Evolutionary conservation across 2,797 vertebrate species (phyloP), one percentile per base, ranked within the genome.

Genomic region (Lycodopsis pacificus): DNA sequence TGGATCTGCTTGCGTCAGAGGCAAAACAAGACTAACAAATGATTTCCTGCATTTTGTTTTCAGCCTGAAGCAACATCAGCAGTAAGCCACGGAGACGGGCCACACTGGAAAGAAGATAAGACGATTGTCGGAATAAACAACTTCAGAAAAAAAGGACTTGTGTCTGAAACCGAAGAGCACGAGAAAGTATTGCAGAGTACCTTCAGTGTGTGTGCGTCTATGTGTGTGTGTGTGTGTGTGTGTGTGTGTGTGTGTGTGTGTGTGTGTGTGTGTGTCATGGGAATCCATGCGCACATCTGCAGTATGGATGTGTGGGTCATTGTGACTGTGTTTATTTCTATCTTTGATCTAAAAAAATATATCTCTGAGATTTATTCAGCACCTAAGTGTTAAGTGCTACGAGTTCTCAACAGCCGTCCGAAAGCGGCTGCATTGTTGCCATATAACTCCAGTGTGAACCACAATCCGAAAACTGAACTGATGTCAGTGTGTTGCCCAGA

Each of bases 41-140:
- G 76, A 19, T 85, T 86, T 84, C 82, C 80, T 91, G 71, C 90
- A 86, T 81, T 92, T 91, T 86, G 77, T 88, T 92, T 90, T 78
- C 91, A 95, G 94, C 92, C 86, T 95, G 90, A 95, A 95, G 91
- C 93, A 94, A 82, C 93, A 94, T 90, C 94, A 95, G 90, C 94
- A 94, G 90, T 95, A 80, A 93, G 85, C 79, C 74, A 70, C 70
- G 0, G 71, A 84, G 85, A 84, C 85, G 77, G 58, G 65, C 76
- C 80, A 25, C 86, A 68, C 53, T 57, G 81, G 64, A 82, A 75
- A 53, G 74, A 82, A 73, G 80, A 83, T 11, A 42, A 77, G 71
- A 71, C 19, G 85, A 88, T 82, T 77, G 79, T 7, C 65, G 80
- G 82, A 87, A 82, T 76, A 83, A 84, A 88, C 75, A 86, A 81